Evolutionary conservation across 2,113 vertebrate species (phyloP), one percentile per base, ranked within the genome.

Genomic region (Eulemur macaco): DNA sequence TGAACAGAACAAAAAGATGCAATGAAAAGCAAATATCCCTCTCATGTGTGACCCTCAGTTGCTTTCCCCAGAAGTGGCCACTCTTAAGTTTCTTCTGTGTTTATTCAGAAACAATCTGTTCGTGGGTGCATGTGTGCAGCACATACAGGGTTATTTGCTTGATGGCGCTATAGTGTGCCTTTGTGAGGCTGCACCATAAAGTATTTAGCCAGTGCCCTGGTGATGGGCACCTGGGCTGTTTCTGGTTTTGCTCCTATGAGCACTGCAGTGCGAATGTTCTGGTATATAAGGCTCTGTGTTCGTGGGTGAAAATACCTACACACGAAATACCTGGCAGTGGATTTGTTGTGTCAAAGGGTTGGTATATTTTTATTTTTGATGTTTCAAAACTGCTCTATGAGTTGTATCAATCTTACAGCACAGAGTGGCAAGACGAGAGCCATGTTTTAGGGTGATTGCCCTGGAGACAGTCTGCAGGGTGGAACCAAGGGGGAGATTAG

Each of bases 111-210:
- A 50, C 29, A 17, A 23, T 34, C n/a, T 37, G n/a, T 39, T 11
- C 9, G 1, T 20, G 0, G 8, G 8, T 0, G 18, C 9, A 3
- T 42, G 60, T 29, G 10, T 42, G 54, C 6, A 18, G 39, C 37
- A 47, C 6, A 8, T 47, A 17, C 1, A 29, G 3, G 15, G 15
- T 42, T 64, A 31, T 11, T 4, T 31, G 34, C 73, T 78, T 60
- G n/a, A 52, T 4, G 31, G 21, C 17, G 50, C 69, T 25, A 2
- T 18, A 21, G 20, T 20, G 39, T 23, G 39, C 37, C 31, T 5
- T 8, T 47, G 20, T 29, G 34, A 8, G 56, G 25, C 34, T 71
- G 54, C 0, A 27, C 54, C 29, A 27, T 1, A 27, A 63, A 10
- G 56, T 63, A 58, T 47, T 78, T 34, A 76, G 39, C n/a, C 68